phyloP scores from a whole-genome alignment of 1,140 invertebrate species.

The Helicoverpa zea region DNA sequence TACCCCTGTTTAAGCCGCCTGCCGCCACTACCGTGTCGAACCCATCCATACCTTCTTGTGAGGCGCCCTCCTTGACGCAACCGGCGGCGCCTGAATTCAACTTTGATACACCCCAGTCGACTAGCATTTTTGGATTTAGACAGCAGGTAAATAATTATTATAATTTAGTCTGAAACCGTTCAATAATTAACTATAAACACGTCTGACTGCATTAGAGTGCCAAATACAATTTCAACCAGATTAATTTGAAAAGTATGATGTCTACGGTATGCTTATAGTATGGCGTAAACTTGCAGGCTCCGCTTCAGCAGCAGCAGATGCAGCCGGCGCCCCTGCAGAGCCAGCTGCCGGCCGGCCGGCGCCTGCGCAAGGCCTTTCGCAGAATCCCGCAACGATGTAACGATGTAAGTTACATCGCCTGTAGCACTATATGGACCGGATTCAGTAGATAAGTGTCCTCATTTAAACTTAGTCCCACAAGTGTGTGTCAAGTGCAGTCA shows the following conservation, averaged over 20 bases:
- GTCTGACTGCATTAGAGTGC: too few relatives aligned
- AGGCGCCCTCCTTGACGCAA: constrained; percentile 56
- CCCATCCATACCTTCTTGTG: constrained; percentile 62
- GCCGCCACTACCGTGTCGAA: constrained; percentile 49
- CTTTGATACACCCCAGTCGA: constrained; percentile 61
- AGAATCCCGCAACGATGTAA: constrained; percentile 61
- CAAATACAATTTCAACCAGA: too few relatives aligned
- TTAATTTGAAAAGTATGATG: too few relatives aligned
- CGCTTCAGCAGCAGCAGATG: constrained; percentile 11
- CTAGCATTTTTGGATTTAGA: constrained; percentile 71
- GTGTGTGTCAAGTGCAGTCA: constrained; percentile 1
- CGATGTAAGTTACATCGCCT: constrained; percentile 56
- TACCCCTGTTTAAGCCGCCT: constrained; percentile 4
- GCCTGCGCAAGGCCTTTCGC: constrained; percentile 70
- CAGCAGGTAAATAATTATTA: constrained; percentile 62
- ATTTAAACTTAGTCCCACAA: not conserved
- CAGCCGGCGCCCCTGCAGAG: constrained; percentile 47
- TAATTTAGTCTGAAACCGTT: not conserved
- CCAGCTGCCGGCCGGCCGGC: constrained; percentile 56
- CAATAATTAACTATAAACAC: too few relatives aligned
- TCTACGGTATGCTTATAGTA: too few relatives aligned
- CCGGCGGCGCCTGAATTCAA: constrained; percentile 65
- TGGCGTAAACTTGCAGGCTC: not conserved
- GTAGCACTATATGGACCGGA: constrained; percentile 18
- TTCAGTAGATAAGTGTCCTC: constrained; percentile 37